Percentiles rank a stretch among this genome's conserved stretches.
Conservation (phyloP, 2,888 invertebrate genomes). For the Acronicta leporina region DNA sequence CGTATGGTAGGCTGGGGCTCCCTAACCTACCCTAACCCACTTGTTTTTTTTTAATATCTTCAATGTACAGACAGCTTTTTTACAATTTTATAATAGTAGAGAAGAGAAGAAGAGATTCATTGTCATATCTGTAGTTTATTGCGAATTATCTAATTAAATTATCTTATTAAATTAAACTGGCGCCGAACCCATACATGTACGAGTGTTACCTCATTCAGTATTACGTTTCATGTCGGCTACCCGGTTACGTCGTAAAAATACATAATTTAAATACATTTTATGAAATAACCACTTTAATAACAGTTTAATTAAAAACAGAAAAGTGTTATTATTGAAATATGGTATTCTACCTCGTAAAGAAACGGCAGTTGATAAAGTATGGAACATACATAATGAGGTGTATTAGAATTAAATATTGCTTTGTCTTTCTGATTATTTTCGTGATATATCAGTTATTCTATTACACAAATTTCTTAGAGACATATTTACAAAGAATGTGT, state of each 20-base stretch:
- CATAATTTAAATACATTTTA: not conserved
- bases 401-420: slow-evolving; percentile 25
- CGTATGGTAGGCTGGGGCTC: too few species aligned
- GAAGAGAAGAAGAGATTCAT: too few species aligned
- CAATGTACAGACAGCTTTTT: too few species aligned
- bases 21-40: too few species aligned
- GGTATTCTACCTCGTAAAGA: not conserved
- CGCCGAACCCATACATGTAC: slow-evolving; percentile 28
- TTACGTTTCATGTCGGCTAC: slow-evolving; percentile 4
- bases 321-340: not conserved
- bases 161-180: not conserved
- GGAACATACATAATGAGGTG: slow-evolving; percentile 12
- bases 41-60: too few species aligned
- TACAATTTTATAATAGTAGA: too few species aligned
- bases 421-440: slow-evolving; percentile 14
- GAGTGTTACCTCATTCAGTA: slow-evolving; percentile 15
- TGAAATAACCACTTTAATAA: not conserved
- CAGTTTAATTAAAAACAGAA: not conserved
- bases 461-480: not conserved
- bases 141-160: not conserved
- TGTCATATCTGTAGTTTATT: slow-evolving; percentile 1
- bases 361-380: slow-evolving; percentile 3
- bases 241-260: slow-evolving; percentile 13
- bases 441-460: not conserved
- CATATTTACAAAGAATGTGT: not conserved